Evolutionary conservation across 2,888 invertebrate species (phyloP), one percentile per base, ranked within the genome.

Genomic region (Ectropis crepuscularia): DNA sequence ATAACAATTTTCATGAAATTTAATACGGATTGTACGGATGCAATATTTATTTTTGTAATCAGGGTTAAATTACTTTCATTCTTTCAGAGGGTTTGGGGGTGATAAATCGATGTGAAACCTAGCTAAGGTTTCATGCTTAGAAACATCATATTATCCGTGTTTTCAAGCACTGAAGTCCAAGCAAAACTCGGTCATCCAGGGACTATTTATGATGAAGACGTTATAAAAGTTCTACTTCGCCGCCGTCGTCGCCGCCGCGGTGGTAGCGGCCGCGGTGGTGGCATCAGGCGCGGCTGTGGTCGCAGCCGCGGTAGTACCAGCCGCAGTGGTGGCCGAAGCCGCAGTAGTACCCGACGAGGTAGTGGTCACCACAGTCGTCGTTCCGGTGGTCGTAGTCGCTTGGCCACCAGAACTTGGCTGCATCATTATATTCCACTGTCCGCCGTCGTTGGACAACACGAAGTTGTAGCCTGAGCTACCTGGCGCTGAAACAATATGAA

Each of bases 401-500:
- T 28, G 45, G 2, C 28, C 43, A 36, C 42, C 53, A 6, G 37
- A 7, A 6, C n/a, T 28, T 48, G 16, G 41, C 11, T 36, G n/a
- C 48, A 57, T 48, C 11, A 42, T 37, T 7, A 57, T 12, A 0
- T 7, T n/a, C 57, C 48, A 57, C 0, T 16, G 36, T 6, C 11
- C 43, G 7, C 28, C 42, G 11, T 16, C 49, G 9, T 48, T 41
- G 6, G 48, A 12, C 48, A 57, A 36, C 11, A 12, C 11, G 42
- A 57, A 39, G 6, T 7, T 57, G 2, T 38, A 69, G 5, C 83
- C 86, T 8, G 38, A 5, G 49, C 74, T 77, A n/a, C 75, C 68
- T 42, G 82, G 78, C 9, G 83, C 85, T 83, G 76, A 43, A 82
- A 83, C 58, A 12, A 16, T 10, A 37, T 11, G 28, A 6, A 38